Evolutionary conservation across 2,888 invertebrate genomes (phyloP), one percentile per base, ranked within the genome.

Genomic region (Coenonympha glycerion): DNA sequence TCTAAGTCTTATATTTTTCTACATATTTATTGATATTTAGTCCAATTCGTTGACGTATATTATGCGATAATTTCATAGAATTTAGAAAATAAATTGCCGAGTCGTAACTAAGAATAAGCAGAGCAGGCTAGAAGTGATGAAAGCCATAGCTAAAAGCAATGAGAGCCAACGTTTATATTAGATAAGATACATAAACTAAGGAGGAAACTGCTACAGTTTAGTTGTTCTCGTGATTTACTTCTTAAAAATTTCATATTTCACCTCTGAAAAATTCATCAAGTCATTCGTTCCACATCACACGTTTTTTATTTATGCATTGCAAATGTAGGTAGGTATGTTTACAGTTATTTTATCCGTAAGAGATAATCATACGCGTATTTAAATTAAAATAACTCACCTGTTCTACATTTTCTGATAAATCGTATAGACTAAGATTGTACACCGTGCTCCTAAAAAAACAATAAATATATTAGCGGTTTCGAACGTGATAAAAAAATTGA

Each of bases 341-440:
- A n/a, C n/a, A n/a, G n/a, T n/a, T n/a, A n/a, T n/a, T n/a, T n/a
- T n/a, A n/a, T n/a, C n/a, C n/a, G n/a, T n/a, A n/a, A n/a, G n/a
- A n/a, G n/a, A 33, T 15, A n/a, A n/a, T n/a, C n/a, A 33, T 34
- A 18, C 9, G 1, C 15, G 26, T 18, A 41, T 11, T 4, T 2
- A 13, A 13, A 16, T 19, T 13, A 5, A 28, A 6, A 6, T 41
- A 48, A 52, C 61, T 78, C 85, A 92, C 93, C 91, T 92, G 90
- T 67, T 92, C 91, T 57, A 89, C 86, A 68, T 90, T 90, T 87
- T 96, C 95, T 63, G 91, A 90, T 71, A 97, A 90, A 71, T 95
- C 94, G 75, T 90, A 91, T 64, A 96, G 89, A 76, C 95, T 96
- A 76, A 97, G 91, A 84, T 97, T 97, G 89, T 95, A 96, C 64